Conservation (phyloP, 2,888 invertebrate genomes). For the Graphium colonna region DNA sequence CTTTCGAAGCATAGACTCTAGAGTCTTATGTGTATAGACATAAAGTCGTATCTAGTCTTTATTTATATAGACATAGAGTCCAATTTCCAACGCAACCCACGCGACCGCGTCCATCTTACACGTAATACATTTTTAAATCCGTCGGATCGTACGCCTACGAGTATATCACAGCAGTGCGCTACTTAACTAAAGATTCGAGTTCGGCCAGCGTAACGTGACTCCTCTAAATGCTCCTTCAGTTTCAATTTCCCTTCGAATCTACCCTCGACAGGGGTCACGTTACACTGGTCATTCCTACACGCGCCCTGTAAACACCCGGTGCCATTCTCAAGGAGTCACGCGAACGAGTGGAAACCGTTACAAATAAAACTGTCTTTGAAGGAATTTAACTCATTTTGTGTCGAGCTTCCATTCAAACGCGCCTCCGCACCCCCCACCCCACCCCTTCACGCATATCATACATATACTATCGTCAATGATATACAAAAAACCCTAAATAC, state of each 20-base stretch:
- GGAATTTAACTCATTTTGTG: too few species aligned
- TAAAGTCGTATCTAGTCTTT: neutral
- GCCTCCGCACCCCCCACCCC: too few species aligned
- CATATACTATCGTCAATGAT: too few species aligned
- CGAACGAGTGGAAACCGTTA: slow-evolving; percentile 62
- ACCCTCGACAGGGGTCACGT: neutral
- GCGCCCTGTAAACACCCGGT: slow-evolving; percentile 60
- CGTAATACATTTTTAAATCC: slow-evolving; percentile 34
- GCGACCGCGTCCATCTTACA: slow-evolving; percentile 28
- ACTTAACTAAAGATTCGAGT: slow-evolving; percentile 64
- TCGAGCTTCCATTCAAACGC: too few species aligned
- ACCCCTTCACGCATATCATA: too few species aligned
- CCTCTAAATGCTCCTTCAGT: too few species aligned
- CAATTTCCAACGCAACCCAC: slow-evolving; percentile 20
- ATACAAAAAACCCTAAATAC: too few species aligned
- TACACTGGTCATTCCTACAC: slow-evolving; percentile 37
- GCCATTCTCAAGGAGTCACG: too few species aligned
- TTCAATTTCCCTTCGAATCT: too few species aligned
- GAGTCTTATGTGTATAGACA: neutral
- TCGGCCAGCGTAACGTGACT: slow-evolving; percentile 32
- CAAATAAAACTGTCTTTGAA: too few species aligned
- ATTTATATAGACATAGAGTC: neutral
- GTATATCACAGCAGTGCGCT: slow-evolving; percentile 71
- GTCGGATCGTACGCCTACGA: slow-evolving; percentile 52
- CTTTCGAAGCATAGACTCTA: neutral